A percentile compares a stretch with the other conserved stretches of the same genome.
phyloP scores from a whole-genome alignment of 1,140 invertebrate species.

The Drosophila cardini region DNA sequence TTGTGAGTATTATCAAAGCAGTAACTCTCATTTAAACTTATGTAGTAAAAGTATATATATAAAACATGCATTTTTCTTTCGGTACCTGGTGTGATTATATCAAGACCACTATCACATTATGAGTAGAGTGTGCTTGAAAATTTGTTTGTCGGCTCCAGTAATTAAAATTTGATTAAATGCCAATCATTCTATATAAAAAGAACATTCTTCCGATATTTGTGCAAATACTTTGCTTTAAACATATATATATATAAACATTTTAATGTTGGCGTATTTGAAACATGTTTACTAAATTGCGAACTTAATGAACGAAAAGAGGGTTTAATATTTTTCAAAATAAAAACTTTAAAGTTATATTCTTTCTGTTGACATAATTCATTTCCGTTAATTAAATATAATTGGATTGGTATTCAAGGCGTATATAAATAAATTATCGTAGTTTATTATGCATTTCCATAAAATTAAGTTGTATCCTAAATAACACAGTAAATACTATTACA shows the following conservation, averaged over 20 bases:
- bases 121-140: background rate
- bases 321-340: constrained; percentile 7
- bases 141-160: background rate
- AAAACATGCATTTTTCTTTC: constrained; percentile 8
- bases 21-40: background rate
- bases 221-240: background rate
- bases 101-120: background rate
- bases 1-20: constrained; percentile 1
- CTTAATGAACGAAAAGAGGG: background rate
- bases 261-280: constrained; percentile 7
- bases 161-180: background rate
- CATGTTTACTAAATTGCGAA: constrained; percentile 2
- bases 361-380: no score
- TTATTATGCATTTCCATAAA: no score
- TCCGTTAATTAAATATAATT: background rate
- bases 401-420: no score
- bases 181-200: background rate
- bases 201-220: background rate
- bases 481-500: no score
- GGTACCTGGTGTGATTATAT: background rate
- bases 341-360: background rate
- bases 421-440: no score
- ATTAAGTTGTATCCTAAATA: no score
- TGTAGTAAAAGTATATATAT: constrained; percentile 5
- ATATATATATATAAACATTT: constrained; percentile 1